These are phyloP conservation scores for Microtus californicus DNA, from an alignment of 2,797 vertebrate genomes.

Conservation along the genomic window DNA sequence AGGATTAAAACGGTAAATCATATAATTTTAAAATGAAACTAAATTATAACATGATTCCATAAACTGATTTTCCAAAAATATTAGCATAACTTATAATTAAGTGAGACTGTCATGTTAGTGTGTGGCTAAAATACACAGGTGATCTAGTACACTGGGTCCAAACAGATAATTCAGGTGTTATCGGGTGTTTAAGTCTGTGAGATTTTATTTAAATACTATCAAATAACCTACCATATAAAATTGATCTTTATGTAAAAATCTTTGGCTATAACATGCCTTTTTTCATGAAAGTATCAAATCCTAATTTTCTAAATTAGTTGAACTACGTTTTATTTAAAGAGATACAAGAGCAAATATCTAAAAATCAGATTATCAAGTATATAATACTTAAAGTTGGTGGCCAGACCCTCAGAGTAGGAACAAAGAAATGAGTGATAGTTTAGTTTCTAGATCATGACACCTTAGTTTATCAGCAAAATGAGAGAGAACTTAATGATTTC, in stretches of 20 bases:
- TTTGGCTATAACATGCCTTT: constrained; percentile 44
- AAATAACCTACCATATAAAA: constrained; percentile 7
- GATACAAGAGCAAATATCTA: constrained; percentile 52
- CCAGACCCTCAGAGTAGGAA: background rate
- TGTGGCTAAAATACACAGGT: background rate
- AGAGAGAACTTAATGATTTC: constrained; percentile 51
- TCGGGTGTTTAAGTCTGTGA: background rate
- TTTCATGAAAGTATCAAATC: constrained; percentile 58
- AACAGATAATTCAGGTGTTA: constrained; percentile 26
- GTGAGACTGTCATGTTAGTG: constrained; percentile 32
- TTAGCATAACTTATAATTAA: constrained; percentile 34
- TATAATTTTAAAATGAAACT: constrained; percentile 58
- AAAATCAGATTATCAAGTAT: constrained; percentile 52
- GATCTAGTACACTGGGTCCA: constrained; percentile 28
- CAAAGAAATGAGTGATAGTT: constrained; percentile 13
- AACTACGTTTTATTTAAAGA: constrained; percentile 60
- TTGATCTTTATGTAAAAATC: constrained; percentile 54
- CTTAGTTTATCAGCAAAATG: constrained; percentile 62
- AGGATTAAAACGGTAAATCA: constrained; percentile 31
- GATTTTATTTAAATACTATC: constrained; percentile 57
- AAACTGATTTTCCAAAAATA: constrained; percentile 46
- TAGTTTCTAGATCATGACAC: background rate
- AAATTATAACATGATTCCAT: constrained; percentile 54
- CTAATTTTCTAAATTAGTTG: constrained; percentile 57
- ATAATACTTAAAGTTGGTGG: constrained; percentile 30